Conservation (phyloP, 2,888 invertebrate genomes). For the Strigamia maritima region DNA sequence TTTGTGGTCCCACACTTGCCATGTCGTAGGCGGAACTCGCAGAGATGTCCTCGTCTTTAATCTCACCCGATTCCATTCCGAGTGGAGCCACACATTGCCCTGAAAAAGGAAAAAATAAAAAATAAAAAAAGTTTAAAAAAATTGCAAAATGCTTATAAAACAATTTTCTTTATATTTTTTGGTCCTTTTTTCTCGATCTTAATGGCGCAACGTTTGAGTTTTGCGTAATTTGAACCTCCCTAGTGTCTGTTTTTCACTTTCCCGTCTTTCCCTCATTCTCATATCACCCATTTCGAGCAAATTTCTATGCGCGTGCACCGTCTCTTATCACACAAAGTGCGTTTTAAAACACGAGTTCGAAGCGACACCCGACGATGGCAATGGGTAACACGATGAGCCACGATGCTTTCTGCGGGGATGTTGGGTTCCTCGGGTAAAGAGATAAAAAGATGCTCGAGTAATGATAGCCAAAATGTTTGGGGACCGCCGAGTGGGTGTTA, state of each 20-base stretch:
- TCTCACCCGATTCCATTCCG: conserved; percentile 80
- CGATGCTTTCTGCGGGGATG: conserved; percentile 25
- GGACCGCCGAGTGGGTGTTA: conserved; percentile 23
- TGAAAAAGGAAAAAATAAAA: conserved; percentile 51
- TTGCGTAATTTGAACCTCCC: conserved; percentile 27
- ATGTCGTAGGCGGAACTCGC: conserved; percentile 83
- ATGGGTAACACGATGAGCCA: conserved; percentile 32
- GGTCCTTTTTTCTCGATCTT: background rate
- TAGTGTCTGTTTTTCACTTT: conserved; percentile 12
- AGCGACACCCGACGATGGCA: conserved; percentile 26
- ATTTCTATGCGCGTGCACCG: conserved; percentile 26
- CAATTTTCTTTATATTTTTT: background rate
- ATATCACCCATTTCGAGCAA: conserved; percentile 26
- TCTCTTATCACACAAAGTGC: conserved; percentile 32
- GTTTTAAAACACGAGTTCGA: conserved; percentile 27
- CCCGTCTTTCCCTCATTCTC: background rate
- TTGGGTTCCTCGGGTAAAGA: conserved; percentile 14
- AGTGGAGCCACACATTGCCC: conserved; percentile 76
- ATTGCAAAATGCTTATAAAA: background rate
- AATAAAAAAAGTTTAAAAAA: background rate
- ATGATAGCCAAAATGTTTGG: conserved; percentile 4
- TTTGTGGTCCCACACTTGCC: conserved; percentile 78
- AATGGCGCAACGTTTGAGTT: background rate
- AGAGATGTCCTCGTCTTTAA: conserved; percentile 73
- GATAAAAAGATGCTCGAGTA: conserved; percentile 34